Conservation (phyloP, 2,888 invertebrate species). For the Plagiodera versicolora region DNA sequence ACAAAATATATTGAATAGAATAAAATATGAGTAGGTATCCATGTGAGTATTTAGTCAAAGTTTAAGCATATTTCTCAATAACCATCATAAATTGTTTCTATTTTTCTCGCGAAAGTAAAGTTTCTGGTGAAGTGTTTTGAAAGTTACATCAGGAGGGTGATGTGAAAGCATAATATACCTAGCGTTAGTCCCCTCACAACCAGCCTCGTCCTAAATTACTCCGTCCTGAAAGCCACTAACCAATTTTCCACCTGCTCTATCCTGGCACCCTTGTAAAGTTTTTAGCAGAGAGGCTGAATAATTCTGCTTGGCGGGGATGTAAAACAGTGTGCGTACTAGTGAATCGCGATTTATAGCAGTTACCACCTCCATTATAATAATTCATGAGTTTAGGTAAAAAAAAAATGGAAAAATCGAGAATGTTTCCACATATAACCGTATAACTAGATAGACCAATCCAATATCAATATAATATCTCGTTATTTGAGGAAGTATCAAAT, state of each 20-base stretch:
- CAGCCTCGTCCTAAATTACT: constrained; percentile 13
- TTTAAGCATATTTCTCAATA: too few species aligned
- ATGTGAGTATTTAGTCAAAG: too few species aligned
- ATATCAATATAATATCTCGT: too few species aligned
- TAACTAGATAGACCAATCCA: too few species aligned
- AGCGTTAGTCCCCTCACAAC: neutral
- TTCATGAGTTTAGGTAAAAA: neutral
- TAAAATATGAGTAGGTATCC: too few species aligned
- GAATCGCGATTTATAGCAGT: constrained; percentile 7
- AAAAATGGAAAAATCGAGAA: neutral
- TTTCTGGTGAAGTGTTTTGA: neutral
- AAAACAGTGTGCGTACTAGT: constrained; percentile 39
- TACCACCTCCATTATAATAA: neutral
- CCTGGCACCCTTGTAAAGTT: constrained; percentile 41
- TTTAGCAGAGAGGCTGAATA: constrained; percentile 47
- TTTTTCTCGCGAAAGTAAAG: neutral
- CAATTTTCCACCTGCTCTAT: constrained; percentile 21
- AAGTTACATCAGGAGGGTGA: neutral
- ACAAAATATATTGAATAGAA: too few species aligned
- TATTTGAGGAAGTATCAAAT: too few species aligned
- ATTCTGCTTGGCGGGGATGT: constrained; percentile 51
- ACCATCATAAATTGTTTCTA: neutral
- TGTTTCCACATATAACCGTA: too few species aligned
- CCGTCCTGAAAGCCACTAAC: constrained; percentile 8
- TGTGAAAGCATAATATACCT: neutral